phyloP scores from a whole-genome alignment of 2,888 invertebrate genomes.

The Odontocerum albicorne region DNA sequence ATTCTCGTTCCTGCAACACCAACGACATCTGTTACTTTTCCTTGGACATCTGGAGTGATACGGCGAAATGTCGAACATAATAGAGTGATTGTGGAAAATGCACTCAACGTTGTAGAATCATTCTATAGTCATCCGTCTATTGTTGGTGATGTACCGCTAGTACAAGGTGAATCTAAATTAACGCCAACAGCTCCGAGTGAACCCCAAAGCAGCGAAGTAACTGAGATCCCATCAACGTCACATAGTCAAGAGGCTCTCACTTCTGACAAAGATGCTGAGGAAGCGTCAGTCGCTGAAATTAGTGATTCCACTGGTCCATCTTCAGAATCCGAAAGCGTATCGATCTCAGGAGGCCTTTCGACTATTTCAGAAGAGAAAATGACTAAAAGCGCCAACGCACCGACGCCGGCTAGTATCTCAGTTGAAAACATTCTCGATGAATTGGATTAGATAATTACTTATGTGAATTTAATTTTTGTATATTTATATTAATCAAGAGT shows the following conservation, averaged over 20 bases:
- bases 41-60: conserved; percentile 48
- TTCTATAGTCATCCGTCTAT: conserved; percentile 3
- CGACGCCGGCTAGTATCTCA: conserved; percentile 5
- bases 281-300: background rate
- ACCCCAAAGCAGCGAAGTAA: background rate
- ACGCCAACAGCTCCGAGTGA: too few species aligned
- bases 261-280: too few species aligned
- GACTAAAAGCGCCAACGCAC: background rate
- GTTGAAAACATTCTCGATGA: conserved; percentile 16
- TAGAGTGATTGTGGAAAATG: too few species aligned
- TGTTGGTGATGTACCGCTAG: background rate
- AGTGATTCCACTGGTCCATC: background rate
- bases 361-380: conserved; percentile 5
- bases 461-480: too few species aligned
- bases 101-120: conserved; percentile 42
- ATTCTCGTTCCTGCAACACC: conserved; percentile 40
- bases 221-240: background rate
- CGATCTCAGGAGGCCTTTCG: conserved; percentile 2
- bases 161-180: too few species aligned
- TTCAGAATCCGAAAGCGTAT: conserved; percentile 5
- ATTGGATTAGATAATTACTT: conserved; percentile 15
- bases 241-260: background rate
- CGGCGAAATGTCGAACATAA: conserved; percentile 38
- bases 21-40: conserved; percentile 8
- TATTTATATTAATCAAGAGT: too few species aligned